Base-by-base conservation (phyloP, 2,888 invertebrate species). In the Micropterix aruncella region DNA sequence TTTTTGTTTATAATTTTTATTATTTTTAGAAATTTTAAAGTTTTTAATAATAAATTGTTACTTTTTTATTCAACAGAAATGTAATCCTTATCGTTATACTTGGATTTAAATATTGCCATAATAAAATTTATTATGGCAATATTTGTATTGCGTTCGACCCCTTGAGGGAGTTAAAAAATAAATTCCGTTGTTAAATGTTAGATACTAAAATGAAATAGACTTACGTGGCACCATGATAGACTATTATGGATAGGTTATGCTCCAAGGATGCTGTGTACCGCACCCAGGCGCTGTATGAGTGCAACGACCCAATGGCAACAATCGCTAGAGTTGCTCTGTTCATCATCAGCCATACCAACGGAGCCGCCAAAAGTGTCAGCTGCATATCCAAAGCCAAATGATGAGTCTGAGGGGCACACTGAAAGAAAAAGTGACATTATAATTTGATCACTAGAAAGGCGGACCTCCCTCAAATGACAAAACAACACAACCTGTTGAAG, bases 371-470 rank as follows among this genome's bases (percentile, higher is more conserved):
- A 41, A 82, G 60, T 7, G 80, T 80, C 7, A 85, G 64, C 58
- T 85, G 85, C 71, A 84, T 76, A 55, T 85, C 84, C 52, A 85
- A 55, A 0, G 84, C 83, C 49, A 84, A 57, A 54, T 83, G 83
- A 56, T 85, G 80, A 0, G 83, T 82, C 61, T 83, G 82, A 1
- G 83, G 78, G 16, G 83, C 83, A 54, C 85, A 86, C 85, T 85
- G 60, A 9, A 62, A 63, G n/a, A n/a, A n/a, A n/a, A n/a, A n/a
- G n/a, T n/a, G n/a, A n/a, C n/a, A n/a, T n/a, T n/a, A n/a, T n/a
- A n/a, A n/a, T n/a, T n/a, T n/a, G n/a, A n/a, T n/a, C n/a, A n/a
- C n/a, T n/a, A n/a, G n/a, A n/a, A n/a, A n/a, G n/a, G n/a, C n/a
- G n/a, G n/a, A n/a, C n/a, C n/a, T n/a, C n/a, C n/a, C n/a, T n/a